Conservation (phyloP, 2,797 vertebrate species). For the Cuniculus paca region DNA sequence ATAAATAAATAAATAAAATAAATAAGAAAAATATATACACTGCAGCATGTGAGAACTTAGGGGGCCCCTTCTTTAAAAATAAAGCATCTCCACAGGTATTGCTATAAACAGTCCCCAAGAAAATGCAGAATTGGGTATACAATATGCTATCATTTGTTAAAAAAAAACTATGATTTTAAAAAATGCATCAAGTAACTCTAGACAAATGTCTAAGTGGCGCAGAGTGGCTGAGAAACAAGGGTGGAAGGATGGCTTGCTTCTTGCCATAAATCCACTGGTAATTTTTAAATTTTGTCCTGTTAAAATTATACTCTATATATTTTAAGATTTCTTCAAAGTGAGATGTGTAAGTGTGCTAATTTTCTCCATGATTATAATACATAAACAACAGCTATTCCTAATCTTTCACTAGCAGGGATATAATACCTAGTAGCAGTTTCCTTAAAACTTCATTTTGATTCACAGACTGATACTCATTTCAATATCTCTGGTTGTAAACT, state of each 20-base stretch:
- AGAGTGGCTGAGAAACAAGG: background rate
- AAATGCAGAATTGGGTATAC: background rate
- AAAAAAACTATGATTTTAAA: background rate
- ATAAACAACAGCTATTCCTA: background rate
- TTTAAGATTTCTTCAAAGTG: background rate
- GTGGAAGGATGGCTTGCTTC: background rate
- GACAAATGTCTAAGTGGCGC: background rate
- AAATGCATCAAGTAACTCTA: background rate
- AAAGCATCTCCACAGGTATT: background rate
- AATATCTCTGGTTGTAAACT: background rate
- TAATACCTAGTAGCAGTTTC: background rate
- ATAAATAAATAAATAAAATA: background rate
- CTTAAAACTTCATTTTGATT: background rate
- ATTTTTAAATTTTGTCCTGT: background rate
- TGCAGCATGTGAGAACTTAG: background rate
- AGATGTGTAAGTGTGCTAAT: background rate
- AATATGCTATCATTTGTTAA: background rate
- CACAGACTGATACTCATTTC: background rate
- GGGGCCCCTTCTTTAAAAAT: background rate
- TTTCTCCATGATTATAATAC: background rate
- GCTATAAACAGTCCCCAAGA: constrained; percentile 7
- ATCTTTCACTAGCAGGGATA: background rate
- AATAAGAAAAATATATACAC: background rate
- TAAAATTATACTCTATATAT: background rate
- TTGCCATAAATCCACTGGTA: background rate